Evolutionary conservation across 2,888 invertebrate species (phyloP), one percentile per base, ranked within the genome.

Genomic region (Sesamia inferens): DNA sequence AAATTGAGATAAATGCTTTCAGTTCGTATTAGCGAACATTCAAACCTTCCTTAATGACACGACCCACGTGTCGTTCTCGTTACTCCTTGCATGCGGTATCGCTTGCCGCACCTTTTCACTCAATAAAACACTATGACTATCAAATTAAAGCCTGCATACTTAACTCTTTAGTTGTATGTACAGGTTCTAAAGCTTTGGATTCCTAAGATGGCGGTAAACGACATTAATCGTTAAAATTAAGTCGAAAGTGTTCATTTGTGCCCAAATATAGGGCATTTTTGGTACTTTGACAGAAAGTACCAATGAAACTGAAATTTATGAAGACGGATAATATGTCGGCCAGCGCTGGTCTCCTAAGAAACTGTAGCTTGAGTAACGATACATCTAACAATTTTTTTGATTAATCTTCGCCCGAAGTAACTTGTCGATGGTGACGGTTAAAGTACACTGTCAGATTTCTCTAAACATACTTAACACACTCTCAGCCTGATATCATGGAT

Each of bases 371-470:
- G 39, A 19, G 19, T 78, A 63, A 68, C 10, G 64, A 74, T 68
- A 68, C n/a, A 42, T 64, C 42, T 24, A n/a, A 66, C 24, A 48
- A 55, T 8, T 31, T 64, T 78, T 54, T 58, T 54, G 47, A 65
- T 66, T 31, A 58, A 44, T 59, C 62, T 66, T 63, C 19, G n/a
- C 58, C 39, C n/a, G n/a, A 55, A 70, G 51, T 73, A 68, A 67
- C 54, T 10, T 81, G 66, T 76, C 66, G 48, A 81, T 75, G 51
- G 70, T 61, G 70, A 76, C 24, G 19, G 63, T 64, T 79, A 64
- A 76, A 55, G 58, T 24, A 31, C 22, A 59, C 76, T 63, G 69
- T 67, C 66, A 67, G 54, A 44, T 42, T 73, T 67, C 47, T 74
- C 54, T 67, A 19, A 16, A 39, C 5, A 39, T 5, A 31, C 31